Evolutionary conservation across 2,797 vertebrate genomes (phyloP), one percentile per base, ranked within the genome.

Genomic region (Acipenser transmontanus): DNA sequence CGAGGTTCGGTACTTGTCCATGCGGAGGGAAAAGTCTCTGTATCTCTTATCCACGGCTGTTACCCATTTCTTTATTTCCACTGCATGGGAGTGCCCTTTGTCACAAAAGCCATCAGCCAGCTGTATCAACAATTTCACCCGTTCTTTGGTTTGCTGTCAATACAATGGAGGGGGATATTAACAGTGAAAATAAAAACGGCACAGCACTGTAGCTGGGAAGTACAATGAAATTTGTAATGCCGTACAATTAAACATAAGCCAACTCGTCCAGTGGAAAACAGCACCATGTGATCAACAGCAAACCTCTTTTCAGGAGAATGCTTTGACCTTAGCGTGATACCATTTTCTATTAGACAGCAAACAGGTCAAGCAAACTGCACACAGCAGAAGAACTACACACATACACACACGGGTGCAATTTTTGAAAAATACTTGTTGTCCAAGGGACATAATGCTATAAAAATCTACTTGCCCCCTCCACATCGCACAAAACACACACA

Each of bases 21-120:
- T 99, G 74, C 96, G 94, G 78, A 98, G 87, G 68, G 97, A 98
- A 86, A 99, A 99, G 85, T 99, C 97, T 76, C 97, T 74, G 91
- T 99, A 99, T 69, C 96, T 91, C 77, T 98, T 98, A 85, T 99
- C 97, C 85, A 99, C 96, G 0, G 94, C 94, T 0, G 93, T 94
- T 80, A 99, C 97, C 91, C 96, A 98, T 82, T 98, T 99, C 83
- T 99, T 98, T 78, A 99, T 99, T 87, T 99, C 97, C 59, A 89
- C 88, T 2, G 97, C 93, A 60, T 99, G 97, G 82, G 95, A 92
- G 89, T 99, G 97, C 68, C 96, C 95, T 80, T 99, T 99, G 82
- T 99, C 97, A 74, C 96, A 98, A 90, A 99, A 99, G 77, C 96
- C 95, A 59, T 98, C 97, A 0, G 97, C 97, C 82, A 99, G 86